Percentiles rank a stretch among this genome's conserved stretches.
Conservation (phyloP, 2,797 vertebrate species). For the Danio albolineatus region DNA sequence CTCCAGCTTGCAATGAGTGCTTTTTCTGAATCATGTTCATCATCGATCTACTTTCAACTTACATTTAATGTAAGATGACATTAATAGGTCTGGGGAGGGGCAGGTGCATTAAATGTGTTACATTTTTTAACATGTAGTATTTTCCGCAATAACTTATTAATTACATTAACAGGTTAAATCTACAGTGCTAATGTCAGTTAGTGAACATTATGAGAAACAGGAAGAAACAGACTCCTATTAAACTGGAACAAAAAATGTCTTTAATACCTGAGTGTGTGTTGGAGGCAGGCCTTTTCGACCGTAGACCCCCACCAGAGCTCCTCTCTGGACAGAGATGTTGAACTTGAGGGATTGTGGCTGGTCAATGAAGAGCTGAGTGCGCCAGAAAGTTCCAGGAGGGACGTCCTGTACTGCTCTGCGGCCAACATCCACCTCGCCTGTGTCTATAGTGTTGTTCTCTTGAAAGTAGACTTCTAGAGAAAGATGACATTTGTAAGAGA, state of each 20-base stretch:
- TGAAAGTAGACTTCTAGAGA: constrained; percentile 82
- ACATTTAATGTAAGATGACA: too few species aligned
- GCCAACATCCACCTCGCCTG: constrained; percentile 94
- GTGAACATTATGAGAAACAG: neutral
- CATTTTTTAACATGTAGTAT: too few species aligned
- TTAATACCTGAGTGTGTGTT: constrained; percentile 92
- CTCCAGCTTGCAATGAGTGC: too few species aligned
- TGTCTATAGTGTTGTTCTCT: constrained; percentile 98
- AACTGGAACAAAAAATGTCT: neutral
- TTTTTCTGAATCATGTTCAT: too few species aligned
- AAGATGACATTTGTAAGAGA: constrained; percentile 28
- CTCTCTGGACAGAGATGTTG: constrained; percentile 98
- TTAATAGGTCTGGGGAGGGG: too few species aligned
- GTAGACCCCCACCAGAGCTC: constrained; percentile 95
- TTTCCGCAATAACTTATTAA: too few species aligned
- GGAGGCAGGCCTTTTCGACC: constrained; percentile 97
- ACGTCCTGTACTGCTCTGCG: constrained; percentile 90
- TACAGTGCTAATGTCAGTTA: neutral
- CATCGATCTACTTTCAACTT: too few species aligned
- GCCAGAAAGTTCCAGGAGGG: constrained; percentile 96
- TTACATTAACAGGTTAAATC: neutral
- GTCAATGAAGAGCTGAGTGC: constrained; percentile 95
- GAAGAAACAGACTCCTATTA: neutral
- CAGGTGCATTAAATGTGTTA: too few species aligned
- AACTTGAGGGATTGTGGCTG: constrained; percentile 98